Base-by-base conservation (phyloP, 2,113 vertebrate species). In the Salvelinus fontinalis region DNA sequence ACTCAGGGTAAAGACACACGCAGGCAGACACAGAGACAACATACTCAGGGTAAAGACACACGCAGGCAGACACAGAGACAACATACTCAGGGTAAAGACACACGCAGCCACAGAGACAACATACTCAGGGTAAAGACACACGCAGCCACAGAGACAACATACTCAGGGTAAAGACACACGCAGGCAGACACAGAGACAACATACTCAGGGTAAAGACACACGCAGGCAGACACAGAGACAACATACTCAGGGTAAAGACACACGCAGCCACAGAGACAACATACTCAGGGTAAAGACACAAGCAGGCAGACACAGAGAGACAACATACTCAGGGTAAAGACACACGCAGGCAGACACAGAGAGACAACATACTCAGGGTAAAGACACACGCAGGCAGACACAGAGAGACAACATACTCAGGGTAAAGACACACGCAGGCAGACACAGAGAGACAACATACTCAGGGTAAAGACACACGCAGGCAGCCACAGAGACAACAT, bases 61-160 rank as follows among this genome's bases (percentile, higher is more conserved):
- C 0, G 31, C 31, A 34, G 31, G 31, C 31, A 31, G 29, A 5
- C 4, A 31, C 29, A 29, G 0, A n/a, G n/a, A n/a, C n/a, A n/a
- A n/a, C n/a, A n/a, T n/a, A n/a, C n/a, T n/a, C n/a, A n/a, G n/a
- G n/a, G n/a, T n/a, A n/a, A n/a, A n/a, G n/a, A n/a, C n/a, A n/a
- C n/a, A n/a, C n/a, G n/a, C 39, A 82, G 92, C 83, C 95, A 96
- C 60, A 94, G 88, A 85, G 93, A 94, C 70, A 75, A 60, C 13
- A 22, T 75, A 31, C 89, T 88, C 34, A 73, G 11, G 95, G 95
- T 96, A 24, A 22, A 69, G 1, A 39, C 39, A 6, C 31, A 34
- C 0, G 31, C 39, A 82, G 92, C 83, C 95, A 96, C 60, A 94
- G 88, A 85, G 93, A 94, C 70, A 75, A 60, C 13, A 22, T 75